Conservation (phyloP, 2,888 invertebrate genomes). For the Uloborus plumipes region DNA sequence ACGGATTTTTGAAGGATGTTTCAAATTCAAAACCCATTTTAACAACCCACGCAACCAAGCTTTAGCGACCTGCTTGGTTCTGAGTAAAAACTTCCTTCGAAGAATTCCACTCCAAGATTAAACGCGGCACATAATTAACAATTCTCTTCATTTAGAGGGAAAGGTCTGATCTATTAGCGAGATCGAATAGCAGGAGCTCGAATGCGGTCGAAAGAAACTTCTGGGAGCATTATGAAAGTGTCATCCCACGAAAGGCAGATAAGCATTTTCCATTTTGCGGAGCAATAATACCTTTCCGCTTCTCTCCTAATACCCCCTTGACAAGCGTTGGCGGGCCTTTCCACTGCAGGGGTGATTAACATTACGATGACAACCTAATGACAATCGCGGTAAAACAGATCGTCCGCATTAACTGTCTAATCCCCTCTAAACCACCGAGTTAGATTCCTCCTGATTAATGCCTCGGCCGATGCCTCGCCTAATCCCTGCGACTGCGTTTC, state of each 20-base stretch:
- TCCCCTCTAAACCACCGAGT: conserved; percentile 37
- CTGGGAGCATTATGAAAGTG: conserved; percentile 33
- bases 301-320: conserved; percentile 38
- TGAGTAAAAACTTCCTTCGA: no score
- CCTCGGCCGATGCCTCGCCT: conserved; percentile 22
- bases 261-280: conserved; percentile 43
- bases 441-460: conserved; percentile 43
- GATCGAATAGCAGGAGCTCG: no score
- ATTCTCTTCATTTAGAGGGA: no score
- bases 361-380: conserved; percentile 54
- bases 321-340: conserved; percentile 29
- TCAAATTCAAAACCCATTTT: no score
- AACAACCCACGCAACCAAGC: no score
- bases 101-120: no score
- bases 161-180: no score
- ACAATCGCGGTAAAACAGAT: conserved; percentile 42
- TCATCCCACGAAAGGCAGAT: conserved; percentile 17
- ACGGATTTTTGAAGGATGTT: no score
- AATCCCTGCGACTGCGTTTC: conserved; percentile 44
- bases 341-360: conserved; percentile 29
- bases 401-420: conserved; percentile 36
- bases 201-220: no score
- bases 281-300: conserved; percentile 46
- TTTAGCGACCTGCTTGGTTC: no score
- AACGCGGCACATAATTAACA: no score